Conservation (phyloP, 2,113 vertebrate species). For the Epinephelus lanceolatus region DNA sequence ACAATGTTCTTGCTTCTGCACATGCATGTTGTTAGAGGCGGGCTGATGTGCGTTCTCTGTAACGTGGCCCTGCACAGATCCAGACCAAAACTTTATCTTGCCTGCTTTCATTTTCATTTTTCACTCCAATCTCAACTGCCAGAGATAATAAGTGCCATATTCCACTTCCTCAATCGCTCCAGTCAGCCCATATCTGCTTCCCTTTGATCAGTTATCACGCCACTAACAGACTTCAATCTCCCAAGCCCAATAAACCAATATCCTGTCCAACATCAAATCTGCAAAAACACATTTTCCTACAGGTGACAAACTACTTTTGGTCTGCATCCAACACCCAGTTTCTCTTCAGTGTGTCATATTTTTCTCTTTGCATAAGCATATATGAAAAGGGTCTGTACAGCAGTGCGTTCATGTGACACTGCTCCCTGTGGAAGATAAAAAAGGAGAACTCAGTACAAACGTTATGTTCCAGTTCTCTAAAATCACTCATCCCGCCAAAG, state of each 20-base stretch:
- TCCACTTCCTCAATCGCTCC: slow-evolving; percentile 30
- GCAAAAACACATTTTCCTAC: background rate
- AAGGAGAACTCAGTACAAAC: slow-evolving; percentile 8
- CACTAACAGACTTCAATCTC: background rate
- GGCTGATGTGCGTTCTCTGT: background rate
- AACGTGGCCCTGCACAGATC: background rate
- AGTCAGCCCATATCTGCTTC: background rate
- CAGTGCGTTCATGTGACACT: background rate
- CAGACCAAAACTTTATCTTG: background rate
- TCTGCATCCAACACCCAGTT: background rate
- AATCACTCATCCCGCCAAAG: background rate
- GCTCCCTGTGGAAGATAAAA: background rate
- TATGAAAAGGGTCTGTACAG: background rate
- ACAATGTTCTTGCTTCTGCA: slow-evolving; percentile 25
- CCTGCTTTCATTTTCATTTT: background rate
- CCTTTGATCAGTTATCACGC: background rate
- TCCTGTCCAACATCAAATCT: background rate
- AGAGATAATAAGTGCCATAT: background rate
- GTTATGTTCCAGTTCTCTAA: slow-evolving; percentile 49
- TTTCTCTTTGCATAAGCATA: slow-evolving; percentile 2
- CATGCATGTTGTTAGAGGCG: slow-evolving; percentile 23
- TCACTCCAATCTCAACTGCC: slow-evolving; percentile 3
- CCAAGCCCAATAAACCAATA: slow-evolving; percentile 10
- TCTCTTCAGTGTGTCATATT: background rate
- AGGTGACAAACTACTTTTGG: background rate